phyloP scores from a whole-genome alignment of 92 coral and sea anemone genomes.

The Hydrozoanthus gracilis region DNA sequence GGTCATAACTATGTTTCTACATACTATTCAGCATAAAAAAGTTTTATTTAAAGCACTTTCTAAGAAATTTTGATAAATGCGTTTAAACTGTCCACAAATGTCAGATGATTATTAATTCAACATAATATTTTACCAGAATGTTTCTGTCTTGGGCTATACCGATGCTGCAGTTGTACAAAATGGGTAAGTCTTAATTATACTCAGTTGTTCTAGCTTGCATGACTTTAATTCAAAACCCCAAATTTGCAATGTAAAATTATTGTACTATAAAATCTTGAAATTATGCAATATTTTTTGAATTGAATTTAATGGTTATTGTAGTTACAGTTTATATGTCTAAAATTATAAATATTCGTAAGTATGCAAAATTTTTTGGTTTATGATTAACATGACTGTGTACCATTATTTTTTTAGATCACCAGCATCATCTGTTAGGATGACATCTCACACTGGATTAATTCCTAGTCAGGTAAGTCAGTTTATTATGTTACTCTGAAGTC shows the following conservation, averaged over 20 bases:
- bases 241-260: background rate
- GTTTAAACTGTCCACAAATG: background rate
- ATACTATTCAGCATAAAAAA: too few relatives aligned
- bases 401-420: slow-evolving; percentile 15
- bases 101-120: background rate
- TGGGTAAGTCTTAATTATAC: slow-evolving; percentile 67
- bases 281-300: background rate
- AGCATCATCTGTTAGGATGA: slow-evolving; percentile 49
- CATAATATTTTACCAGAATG: slow-evolving; percentile 46
- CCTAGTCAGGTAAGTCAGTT: slow-evolving; percentile 77
- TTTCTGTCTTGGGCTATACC: slow-evolving; percentile 73
- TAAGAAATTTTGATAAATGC: too few relatives aligned
- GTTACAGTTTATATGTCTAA: background rate
- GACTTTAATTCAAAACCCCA: background rate
- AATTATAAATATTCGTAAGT: background rate
- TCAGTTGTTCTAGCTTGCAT: background rate
- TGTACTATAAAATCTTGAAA: background rate
- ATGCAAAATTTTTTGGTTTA: background rate
- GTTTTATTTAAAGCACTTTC: too few relatives aligned
- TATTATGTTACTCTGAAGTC: background rate
- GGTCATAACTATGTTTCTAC: too few relatives aligned
- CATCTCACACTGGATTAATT: slow-evolving; percentile 80
- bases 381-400: background rate
- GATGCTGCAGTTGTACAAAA: slow-evolving; percentile 88
- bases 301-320: too few relatives aligned